Evolutionary conservation across 2,888 invertebrate genomes (phyloP), one percentile per base, ranked within the genome.

Genomic region (Plutella xylostella): DNA sequence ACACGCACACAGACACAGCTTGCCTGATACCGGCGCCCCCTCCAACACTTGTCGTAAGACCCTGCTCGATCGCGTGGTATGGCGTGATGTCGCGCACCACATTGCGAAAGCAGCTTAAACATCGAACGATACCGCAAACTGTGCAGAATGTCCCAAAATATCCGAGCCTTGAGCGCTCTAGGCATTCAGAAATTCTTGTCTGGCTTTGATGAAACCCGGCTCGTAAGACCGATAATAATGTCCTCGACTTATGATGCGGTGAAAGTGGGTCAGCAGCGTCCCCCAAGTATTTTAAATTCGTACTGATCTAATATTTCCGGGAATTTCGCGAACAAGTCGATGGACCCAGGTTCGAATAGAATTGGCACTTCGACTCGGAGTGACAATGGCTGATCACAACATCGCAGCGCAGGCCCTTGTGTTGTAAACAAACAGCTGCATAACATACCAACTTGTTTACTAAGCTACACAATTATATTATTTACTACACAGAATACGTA

Each of bases 11-110:
- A 37, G 19, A 37, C 18, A n/a, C 17, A 19, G 33, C 15, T 33
- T n/a, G n/a, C 33, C 33, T 19, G 30, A 18, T 14, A 45, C 41
- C 42, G 42, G 50, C 49, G 46, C 48, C 30, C 42, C 44, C 39
- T 35, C 22, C 45, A 30, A 30, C 11, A 19, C 15, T 14, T 17
- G 34, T 39, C 21, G 40, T 17, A 43, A 28, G 28, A 22, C 22
- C 2, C 34, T 14, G 15, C 53, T 59, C 62, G 62, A 71, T 76
- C 68, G 75, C 66, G 66, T 65, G 75, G 64, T 65, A 63, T 82
- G 79, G 80, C 82, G 80, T 79, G 73, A 75, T 71, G 58, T 57
- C 59, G 62, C 70, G 28, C 57, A 63, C 71, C 68, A 50, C 49
- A 46, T 68, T 75, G 68, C 71, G 78, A 79, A 80, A 80, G 74